Conservation (phyloP, 2,113 vertebrate genomes). For the Pantherophis guttatus region DNA sequence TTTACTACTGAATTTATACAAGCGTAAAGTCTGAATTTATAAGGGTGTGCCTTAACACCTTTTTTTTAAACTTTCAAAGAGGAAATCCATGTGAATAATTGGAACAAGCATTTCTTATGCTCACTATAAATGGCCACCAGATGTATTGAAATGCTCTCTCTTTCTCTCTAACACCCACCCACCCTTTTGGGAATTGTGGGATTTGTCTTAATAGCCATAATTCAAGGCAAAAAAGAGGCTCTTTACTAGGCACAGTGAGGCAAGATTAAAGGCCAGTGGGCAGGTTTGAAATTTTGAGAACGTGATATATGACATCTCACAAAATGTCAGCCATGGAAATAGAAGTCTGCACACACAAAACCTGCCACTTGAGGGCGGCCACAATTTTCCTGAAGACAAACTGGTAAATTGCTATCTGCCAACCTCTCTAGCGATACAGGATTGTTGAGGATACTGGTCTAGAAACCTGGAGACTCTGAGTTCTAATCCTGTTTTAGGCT, state of each 20-base stretch:
- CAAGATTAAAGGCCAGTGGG: background rate
- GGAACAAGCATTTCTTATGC: conserved; percentile 56
- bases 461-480: background rate
- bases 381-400: background rate
- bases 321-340: background rate
- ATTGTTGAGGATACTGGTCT: background rate
- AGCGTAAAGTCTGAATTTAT: conserved; percentile 50
- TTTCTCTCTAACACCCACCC: background rate
- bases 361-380: background rate
- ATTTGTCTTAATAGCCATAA: conserved; percentile 48
- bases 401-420: background rate
- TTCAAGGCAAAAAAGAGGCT: conserved; percentile 39
- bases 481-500: background rate
- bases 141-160: conserved; percentile 42
- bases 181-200: conserved; percentile 17
- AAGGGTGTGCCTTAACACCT: conserved; percentile 59
- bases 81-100: conserved; percentile 57
- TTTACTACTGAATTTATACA: conserved; percentile 52
- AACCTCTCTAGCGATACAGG: background rate
- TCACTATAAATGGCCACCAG: conserved; percentile 58
- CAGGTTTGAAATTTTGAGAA: background rate
- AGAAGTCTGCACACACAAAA: background rate
- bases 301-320: background rate
- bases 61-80: conserved; percentile 58
- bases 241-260: background rate